Evolutionary conservation across 1,140 invertebrate species (phyloP), one percentile per base, ranked within the genome.

Genomic region (Penaeus japonicus): DNA sequence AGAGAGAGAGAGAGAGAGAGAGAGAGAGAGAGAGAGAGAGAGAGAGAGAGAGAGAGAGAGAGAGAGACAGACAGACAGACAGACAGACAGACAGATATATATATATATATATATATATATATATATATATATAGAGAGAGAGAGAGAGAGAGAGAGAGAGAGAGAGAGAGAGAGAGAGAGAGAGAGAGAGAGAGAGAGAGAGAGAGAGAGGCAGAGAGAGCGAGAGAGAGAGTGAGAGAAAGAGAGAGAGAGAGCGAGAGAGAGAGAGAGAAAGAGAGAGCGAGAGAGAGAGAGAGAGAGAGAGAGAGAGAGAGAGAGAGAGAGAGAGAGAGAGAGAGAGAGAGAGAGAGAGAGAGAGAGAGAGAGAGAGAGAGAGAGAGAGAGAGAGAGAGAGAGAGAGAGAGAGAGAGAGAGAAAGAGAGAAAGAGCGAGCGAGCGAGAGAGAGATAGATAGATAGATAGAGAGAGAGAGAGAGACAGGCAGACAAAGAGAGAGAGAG

Each of bases 251-350:
- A 15, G 1, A 55, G 4, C 4, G 24, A 27, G 30, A 15, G n/a
- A 12, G 18, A 1, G 22, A 4, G 24, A 7, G 53, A 20, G 5
- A n/a, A 0, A 12, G 53, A 81, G n/a, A 12, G 17, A 81, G 47
- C 7, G 4, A 55, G 5, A 24, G 79, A 20, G 47, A 55, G 53
- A 57, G 47, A 54, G 79, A 81, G 47, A 54, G 47, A 53, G 79
- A 81, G 32, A 81, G 47, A 54, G 79, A 54, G 30, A n/a, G 22
- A 81, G 39, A n/a, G 30, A 22, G 53, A 81, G 79, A 81, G 47
- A 81, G 47, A 53, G 79, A 54, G 35, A 81, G 47, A 81, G 79
- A 81, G 47, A 81, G 47, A 53, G 79, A 53, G 32, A 81, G 32
- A 81, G 30, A 24, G n/a, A 78, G n/a, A 78, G 75, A 32, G 18